Evolutionary conservation across 2,797 vertebrate species (phyloP), one percentile per base, ranked within the genome.

Genomic region (Phylloscopus collybita): DNA sequence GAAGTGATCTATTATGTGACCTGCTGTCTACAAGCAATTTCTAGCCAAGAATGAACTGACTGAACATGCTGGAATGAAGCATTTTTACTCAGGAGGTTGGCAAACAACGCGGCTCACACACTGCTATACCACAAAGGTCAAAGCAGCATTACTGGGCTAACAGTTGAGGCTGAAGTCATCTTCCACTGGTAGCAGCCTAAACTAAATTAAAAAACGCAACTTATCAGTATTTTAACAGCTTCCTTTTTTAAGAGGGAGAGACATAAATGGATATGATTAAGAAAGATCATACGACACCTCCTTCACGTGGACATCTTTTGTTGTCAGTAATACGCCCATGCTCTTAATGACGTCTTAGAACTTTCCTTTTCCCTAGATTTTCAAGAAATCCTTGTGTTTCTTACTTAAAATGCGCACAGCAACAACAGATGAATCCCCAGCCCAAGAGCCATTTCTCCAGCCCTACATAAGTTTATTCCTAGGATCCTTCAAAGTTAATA

Each of bases 101-200:
- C 47, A 75, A 80, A 69, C 1, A 11, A 34, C 3, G 11, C 10
- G 1, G 30, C 40, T 90, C 44, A 44, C 0, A 0, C 38, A 16
- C 23, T 44, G 57, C 53, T 74, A 17, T 13, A 23, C 50, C 36
- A 56, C 38, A 76, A 61, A 65, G 53, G 65, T 84, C 50, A 88
- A 92, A 75, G 17, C 38, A 64, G 69, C n/a, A 71, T 16, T 25
- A n/a, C 21, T 21, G 29, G 32, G 18, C 13, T 51, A 85, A 80
- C 20, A 82, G 45, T 0, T 34, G 75, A 86, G 59, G 34, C 67
- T 86, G 29, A 88, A 85, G 61, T 23, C 10, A 71, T 67, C 61
- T 78, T 88, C 56, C 36, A 49, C 61, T 19, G 45, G 49, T 21
- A 90, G 44, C 13, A 56, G 57, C 10, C 72, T 42, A 53, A 70